A percentile compares a stretch with the other conserved stretches of the same genome.
These are phyloP conservation scores for Semnornis frantzii DNA, from an alignment of 2,113 vertebrate genomes.

Conservation along the genomic window DNA sequence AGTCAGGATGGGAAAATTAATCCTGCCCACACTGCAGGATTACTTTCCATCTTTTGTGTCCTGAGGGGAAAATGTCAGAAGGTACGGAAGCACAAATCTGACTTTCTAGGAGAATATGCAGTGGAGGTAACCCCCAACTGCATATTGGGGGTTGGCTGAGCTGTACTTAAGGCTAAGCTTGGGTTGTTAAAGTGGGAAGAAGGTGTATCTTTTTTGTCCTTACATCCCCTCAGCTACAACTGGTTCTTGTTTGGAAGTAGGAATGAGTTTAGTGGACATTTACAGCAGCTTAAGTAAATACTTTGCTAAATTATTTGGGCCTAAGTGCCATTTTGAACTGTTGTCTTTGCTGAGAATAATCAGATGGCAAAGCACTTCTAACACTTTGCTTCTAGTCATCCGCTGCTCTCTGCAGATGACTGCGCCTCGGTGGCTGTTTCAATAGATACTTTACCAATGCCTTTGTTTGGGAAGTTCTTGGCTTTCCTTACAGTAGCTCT, in stretches of 20 bases:
- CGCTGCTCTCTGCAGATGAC: neutral
- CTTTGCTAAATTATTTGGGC: neutral
- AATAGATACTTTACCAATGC: neutral
- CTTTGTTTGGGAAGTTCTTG: neutral
- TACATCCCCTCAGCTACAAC: neutral
- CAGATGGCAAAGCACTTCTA: neutral
- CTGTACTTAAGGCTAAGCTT: neutral
- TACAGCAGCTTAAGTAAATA: neutral
- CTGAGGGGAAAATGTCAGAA: neutral
- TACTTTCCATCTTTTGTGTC: neutral
- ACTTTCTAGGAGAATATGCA: neutral
- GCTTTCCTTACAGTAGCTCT: neutral
- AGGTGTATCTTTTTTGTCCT: neutral
- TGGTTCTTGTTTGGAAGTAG: neutral
- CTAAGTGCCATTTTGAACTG: neutral
- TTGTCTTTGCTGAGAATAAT: neutral
- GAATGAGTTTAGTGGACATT: neutral
- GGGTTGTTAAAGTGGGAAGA: neutral
- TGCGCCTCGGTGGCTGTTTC: neutral
- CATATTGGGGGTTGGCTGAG: neutral
- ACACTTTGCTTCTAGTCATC: neutral
- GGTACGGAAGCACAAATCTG: neutral
- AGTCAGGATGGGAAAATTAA: neutral
- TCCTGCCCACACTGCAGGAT: neutral
- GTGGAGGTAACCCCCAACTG: neutral